Evolutionary conservation across 2,797 vertebrate species (phyloP), one percentile per base, ranked within the genome.

Genomic region (Danio choprae): DNA sequence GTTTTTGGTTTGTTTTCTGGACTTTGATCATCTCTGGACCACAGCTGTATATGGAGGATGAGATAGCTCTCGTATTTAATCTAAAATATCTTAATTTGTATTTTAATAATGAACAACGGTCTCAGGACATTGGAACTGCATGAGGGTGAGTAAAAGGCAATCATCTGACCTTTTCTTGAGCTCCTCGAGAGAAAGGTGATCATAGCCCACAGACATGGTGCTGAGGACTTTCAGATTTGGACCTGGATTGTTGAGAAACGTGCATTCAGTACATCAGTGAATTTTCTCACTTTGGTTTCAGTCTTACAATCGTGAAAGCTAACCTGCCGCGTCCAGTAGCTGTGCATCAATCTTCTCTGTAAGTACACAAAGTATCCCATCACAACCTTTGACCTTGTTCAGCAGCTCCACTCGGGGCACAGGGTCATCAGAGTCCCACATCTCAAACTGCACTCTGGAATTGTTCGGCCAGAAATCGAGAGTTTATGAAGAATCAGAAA

Each of bases 341-440:
- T 94, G 87, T 4, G 91, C 87, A 73, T 95, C 94, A 56, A 90
- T 93, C 90, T 94, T 94, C 87, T 95, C 94, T 0, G 92, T 95
- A 74, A 94, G 90, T 22, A 93, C 92, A 10, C 89, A 96, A 44
- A 94, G 86, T 50, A 95, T 86, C 38, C 86, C 92, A 2, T 91
- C 90, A 3, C 91, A 88, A 56, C 92, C 92, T 86, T 90, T 92
- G 82, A 94, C 93, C 82, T 88, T 91, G 11, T 88, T 82, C 40
- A 95, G 90, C 56, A 95, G 88, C 87, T 94, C 92, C n/a, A 88
- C 82, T 16, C 92, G 90, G 3, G 95, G 92, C 4, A 93, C 83
- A 0, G 92, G 92, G 1, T 95, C 93, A 36, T 95, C 93, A 0
- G 93, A 92, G 89, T 94, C 89, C 93, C 89, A 90, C n/a, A 90